Percentiles rank a stretch among this genome's conserved stretches.
phyloP scores from a whole-genome alignment of 2,797 vertebrate species.

The Tokudaia muenninki region DNA sequence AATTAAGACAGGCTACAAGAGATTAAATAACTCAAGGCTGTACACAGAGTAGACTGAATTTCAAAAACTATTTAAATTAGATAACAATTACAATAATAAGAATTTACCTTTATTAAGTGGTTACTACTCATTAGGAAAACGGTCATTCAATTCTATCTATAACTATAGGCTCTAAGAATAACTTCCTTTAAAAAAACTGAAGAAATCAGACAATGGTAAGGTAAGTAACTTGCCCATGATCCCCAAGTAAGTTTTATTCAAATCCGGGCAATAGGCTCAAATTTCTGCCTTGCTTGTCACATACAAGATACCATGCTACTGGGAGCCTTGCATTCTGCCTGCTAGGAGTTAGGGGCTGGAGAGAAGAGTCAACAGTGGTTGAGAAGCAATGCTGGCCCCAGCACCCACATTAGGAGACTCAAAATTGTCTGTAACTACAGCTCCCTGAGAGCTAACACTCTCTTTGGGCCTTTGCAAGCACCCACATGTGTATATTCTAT shows the following conservation, averaged over 20 bases:
- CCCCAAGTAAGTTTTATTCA: background rate
- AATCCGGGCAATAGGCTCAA: background rate
- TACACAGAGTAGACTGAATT: background rate
- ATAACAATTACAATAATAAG: background rate
- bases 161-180: background rate
- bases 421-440: background rate
- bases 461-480: background rate
- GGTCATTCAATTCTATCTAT: background rate
- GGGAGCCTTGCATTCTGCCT: background rate
- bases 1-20: conserved; percentile 11
- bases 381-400: background rate
- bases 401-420: background rate
- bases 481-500: background rate
- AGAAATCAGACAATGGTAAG: background rate
- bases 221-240: background rate
- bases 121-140: background rate
- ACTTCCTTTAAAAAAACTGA: background rate
- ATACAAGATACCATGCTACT: background rate
- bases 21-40: background rate
- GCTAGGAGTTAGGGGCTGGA: background rate
- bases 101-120: background rate
- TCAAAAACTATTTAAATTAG: background rate
- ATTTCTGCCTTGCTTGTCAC: background rate
- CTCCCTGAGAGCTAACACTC: background rate
- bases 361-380: background rate